Base-by-base conservation (phyloP, 92 coral and sea anemone species). In the Palythoa caribaeorum region DNA sequence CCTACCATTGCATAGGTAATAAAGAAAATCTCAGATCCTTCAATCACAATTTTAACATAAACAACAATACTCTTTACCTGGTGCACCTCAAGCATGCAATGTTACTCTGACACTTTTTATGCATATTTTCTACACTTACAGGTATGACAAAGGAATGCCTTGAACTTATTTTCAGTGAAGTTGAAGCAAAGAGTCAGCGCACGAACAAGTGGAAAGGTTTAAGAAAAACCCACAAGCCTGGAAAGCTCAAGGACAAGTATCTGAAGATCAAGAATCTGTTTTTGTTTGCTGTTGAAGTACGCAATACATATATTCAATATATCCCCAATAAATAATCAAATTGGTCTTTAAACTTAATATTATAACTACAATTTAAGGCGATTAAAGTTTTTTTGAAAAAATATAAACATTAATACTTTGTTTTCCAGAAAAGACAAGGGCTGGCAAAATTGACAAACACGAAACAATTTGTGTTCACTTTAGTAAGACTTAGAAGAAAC, bases 401-500 rank as follows among this genome's bases (percentile, higher is more conserved):
- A 74, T 47, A 74, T 74, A 74, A 47, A 74, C 79, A 74, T 74
- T 74, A 47, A 74, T 75, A 75, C 39, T 75, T 75, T 75, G 79
- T 75, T 75, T 75, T 75, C 35, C 84, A 94, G 94, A 63, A 88
- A 92, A 89, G 90, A 69, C 52, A 92, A 76, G 89, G 83, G 76
- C 73, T 87, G 71, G 73, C 93, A 37, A 90, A 90, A 68, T 38
- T 94, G 83, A 87, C 92, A 78, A 87, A 77, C 48, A 94, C 71
- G 77, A 94, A 94, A 63, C 93, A 94, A 83, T 92, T 94, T 90
- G 92, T 94, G 50, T 94, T 94, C 54, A 94, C 97, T 47, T 86
- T 94, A 44, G 92, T 90, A 28, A 88, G 88, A 71, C 83, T 94
- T 8, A 85, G 88, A 83, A 88, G 97, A 74, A 66, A 86, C 71